Percentiles rank a stretch among this genome's conserved stretches.
Evolutionary conservation across 2,888 invertebrate species (phyloP).

Genomic region (Leptinotarsa peninsularis): DNA sequence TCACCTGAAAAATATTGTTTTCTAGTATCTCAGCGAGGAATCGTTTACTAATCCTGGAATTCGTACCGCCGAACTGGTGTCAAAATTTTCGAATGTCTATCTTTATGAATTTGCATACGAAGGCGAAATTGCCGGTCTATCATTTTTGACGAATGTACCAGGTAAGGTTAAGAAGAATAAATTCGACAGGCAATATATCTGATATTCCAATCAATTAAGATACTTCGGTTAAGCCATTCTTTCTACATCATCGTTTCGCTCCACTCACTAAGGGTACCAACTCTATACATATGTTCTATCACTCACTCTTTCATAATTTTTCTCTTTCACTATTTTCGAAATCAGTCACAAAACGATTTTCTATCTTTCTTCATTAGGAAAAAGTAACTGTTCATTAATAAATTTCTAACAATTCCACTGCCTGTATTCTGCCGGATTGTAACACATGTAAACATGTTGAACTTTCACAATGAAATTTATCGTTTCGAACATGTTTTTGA

Average conservation of each 20-base stretch:
- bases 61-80: conserved; percentile 23
- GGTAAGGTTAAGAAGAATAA: background rate
- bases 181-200: background rate
- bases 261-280: no score
- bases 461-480: background rate
- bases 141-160: background rate
- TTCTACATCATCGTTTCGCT: no score
- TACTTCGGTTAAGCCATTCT: no score
- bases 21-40: conserved; percentile 23
- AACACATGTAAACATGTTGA: background rate
- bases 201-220: background rate
- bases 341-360: no score
- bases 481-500: background rate
- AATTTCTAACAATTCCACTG: background rate
- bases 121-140: background rate
- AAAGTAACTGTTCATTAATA: no score
- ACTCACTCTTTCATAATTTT: no score
- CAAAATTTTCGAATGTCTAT: conserved; percentile 21
- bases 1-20: conserved; percentile 11
- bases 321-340: no score
- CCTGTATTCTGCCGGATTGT: background rate
- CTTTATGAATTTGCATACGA: conserved; percentile 1
- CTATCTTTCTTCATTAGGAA: no score
- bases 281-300: no score
- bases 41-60: conserved; percentile 10